Conservation (phyloP, 2,113 vertebrate species). For the Ifrita kowaldi region DNA sequence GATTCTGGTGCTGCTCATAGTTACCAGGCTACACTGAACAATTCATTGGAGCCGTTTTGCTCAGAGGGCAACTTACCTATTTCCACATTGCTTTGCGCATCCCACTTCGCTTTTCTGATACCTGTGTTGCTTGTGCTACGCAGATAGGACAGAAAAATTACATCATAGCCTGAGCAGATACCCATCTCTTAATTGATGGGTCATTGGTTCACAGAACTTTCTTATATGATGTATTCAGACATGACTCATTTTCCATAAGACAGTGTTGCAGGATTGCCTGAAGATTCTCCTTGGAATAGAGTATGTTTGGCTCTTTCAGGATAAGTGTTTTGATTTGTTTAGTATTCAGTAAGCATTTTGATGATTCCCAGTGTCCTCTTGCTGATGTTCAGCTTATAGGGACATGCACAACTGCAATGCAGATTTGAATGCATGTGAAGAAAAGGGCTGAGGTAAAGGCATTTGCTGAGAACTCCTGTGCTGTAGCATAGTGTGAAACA, state of each 20-base stretch:
- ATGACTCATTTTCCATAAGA: background rate
- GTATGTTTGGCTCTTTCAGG: background rate
- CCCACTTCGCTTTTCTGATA: background rate
- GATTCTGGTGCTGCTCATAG: background rate
- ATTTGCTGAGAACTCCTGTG: background rate
- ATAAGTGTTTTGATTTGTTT: background rate
- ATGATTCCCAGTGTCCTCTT: background rate
- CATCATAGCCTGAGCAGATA: background rate
- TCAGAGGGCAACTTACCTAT: background rate
- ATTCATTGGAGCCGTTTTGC: background rate
- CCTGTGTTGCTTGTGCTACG: background rate
- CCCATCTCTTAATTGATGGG: background rate
- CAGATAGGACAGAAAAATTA: background rate
- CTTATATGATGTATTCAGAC: background rate
- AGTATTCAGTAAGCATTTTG: background rate
- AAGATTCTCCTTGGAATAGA: background rate
- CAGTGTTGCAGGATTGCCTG: background rate
- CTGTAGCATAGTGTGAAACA: background rate
- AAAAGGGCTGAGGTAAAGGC: background rate
- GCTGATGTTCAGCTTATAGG: background rate
- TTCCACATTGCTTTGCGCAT: background rate
- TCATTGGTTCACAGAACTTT: background rate
- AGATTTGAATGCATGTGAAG: background rate
- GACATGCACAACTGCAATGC: background rate
- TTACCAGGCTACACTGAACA: background rate